Conservation (phyloP, 2,888 invertebrate genomes). For the Nemoura dubitans region DNA sequence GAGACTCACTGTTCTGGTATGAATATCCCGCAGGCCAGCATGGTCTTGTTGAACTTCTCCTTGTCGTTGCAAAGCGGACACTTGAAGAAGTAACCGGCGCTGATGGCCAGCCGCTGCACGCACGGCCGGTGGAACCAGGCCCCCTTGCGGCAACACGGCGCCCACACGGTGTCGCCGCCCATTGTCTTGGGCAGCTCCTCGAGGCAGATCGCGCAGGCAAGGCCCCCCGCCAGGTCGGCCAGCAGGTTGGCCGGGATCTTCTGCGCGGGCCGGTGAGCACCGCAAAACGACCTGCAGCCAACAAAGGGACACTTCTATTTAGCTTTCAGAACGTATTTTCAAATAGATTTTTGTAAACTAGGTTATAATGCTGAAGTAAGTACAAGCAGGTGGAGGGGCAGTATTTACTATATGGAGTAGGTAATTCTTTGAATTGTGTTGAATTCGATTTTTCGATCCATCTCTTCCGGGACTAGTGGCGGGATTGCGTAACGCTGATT, state of each 20-base stretch:
- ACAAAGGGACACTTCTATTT: no score
- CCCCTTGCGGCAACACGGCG: slow-evolving; percentile 79
- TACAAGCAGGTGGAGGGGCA: no score
- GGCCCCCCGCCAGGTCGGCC: slow-evolving; percentile 54
- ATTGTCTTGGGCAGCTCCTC: slow-evolving; percentile 64
- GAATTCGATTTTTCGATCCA: no score
- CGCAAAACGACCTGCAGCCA: slow-evolving; percentile 70
- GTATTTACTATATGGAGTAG: no score
- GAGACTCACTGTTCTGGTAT: slow-evolving; percentile 78
- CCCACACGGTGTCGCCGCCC: slow-evolving; percentile 66
- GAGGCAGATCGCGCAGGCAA: slow-evolving; percentile 75
- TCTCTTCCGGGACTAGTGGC: no score
- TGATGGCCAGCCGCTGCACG: slow-evolving; percentile 75
- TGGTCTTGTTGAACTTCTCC: slow-evolving; percentile 68
- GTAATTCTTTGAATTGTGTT: no score
- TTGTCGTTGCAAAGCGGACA: slow-evolving; percentile 85
- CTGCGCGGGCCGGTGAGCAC: slow-evolving; percentile 68
- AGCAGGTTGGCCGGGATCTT: slow-evolving; percentile 58
- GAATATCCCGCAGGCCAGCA: slow-evolving; percentile 75
- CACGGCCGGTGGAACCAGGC: slow-evolving; percentile 81
- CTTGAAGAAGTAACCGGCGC: slow-evolving; percentile 83
- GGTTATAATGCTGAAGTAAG: no score
- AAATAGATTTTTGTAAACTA: no score
- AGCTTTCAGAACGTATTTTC: no score
- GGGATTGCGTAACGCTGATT: no score